Conservation (phyloP, 2,888 invertebrate genomes). For the Pogonocherus hispidulus region DNA sequence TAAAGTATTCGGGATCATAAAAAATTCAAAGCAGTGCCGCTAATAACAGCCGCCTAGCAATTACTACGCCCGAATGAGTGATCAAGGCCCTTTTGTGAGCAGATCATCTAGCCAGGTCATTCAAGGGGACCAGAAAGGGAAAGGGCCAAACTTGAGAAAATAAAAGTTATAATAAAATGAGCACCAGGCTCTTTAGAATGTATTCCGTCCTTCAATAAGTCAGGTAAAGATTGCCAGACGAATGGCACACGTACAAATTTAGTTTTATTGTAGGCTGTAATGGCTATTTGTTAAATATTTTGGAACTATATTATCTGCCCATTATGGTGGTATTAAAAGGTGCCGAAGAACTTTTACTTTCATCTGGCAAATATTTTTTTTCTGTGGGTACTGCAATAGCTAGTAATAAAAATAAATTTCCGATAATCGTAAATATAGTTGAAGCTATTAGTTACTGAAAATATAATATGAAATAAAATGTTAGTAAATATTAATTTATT, state of each 20-base stretch:
- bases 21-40: slow-evolving; percentile 23
- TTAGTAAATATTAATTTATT: too few relatives aligned
- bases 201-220: slow-evolving; percentile 14
- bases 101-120: slow-evolving; percentile 26
- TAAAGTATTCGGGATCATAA: slow-evolving; percentile 1
- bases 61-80: slow-evolving; percentile 26
- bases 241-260: slow-evolving; percentile 41
- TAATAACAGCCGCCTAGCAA: slow-evolving; percentile 26
- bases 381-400: not conserved
- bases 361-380: not conserved
- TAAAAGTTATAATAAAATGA: slow-evolving; percentile 38
- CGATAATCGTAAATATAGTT: too few relatives aligned
- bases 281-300: slow-evolving; percentile 16
- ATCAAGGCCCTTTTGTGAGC: slow-evolving; percentile 34
- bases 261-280: slow-evolving; percentile 8
- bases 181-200: slow-evolving; percentile 19
- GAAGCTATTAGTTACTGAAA: too few relatives aligned
- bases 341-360: slow-evolving; percentile 19
- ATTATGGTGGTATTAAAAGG: slow-evolving; percentile 6
- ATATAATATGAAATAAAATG: too few relatives aligned
- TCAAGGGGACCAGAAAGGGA: slow-evolving; percentile 22
- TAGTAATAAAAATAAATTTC: not conserved
- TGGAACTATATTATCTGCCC: slow-evolving; percentile 2
- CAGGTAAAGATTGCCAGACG: slow-evolving; percentile 37
- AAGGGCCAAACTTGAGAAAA: slow-evolving; percentile 33